Evolutionary conservation across 2,797 vertebrate genomes (phyloP), one percentile per base, ranked within the genome.

Genomic region (Natrix natrix): DNA sequence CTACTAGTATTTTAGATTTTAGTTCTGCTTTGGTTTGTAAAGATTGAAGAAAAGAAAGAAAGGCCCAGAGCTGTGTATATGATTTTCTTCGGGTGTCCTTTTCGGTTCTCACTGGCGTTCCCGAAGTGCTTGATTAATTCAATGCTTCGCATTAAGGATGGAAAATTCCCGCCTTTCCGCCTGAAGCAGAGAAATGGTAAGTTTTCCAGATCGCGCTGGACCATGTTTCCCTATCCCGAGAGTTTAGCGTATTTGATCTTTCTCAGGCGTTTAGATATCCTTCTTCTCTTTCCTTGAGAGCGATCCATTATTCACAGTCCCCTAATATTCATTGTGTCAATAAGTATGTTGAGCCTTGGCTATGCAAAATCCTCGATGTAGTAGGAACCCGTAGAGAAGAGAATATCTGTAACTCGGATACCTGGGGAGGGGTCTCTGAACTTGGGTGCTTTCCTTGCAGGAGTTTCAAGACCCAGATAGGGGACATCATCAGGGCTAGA

Each of bases 121-220:
- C n/a, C n/a, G n/a, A n/a, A n/a, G n/a, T 54, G 1, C 28, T 20
- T 91, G 88, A 91, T 63, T 69, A 60, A 93, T 91, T 91, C 0
- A 20, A 89, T 52, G 89, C 93, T 91, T 91, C 1, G 0, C 0
- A 56, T 92, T n/a, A n/a, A n/a, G n/a, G 93, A 94, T 43, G 92
- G 43, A 89, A 93, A 16, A 88, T 93, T 93, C 95, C 91, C 66
- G 88, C 56, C 56, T 63, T 86, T 86, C 60, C 55, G 17, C 37
- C n/a, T n/a, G n/a, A n/a, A n/a, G n/a, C n/a, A n/a, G n/a, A n/a
- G n/a, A n/a, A n/a, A n/a, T n/a, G n/a, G n/a, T n/a, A n/a, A n/a
- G n/a, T n/a, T n/a, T n/a, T n/a, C n/a, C n/a, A n/a, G n/a, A n/a
- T n/a, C n/a, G n/a, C n/a, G n/a, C n/a, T n/a, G n/a, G n/a, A n/a